A percentile compares a stretch with the other conserved stretches of the same genome.
phyloP scores from a whole-genome alignment of 2,888 invertebrate genomes.

The Tenthredo notha region DNA sequence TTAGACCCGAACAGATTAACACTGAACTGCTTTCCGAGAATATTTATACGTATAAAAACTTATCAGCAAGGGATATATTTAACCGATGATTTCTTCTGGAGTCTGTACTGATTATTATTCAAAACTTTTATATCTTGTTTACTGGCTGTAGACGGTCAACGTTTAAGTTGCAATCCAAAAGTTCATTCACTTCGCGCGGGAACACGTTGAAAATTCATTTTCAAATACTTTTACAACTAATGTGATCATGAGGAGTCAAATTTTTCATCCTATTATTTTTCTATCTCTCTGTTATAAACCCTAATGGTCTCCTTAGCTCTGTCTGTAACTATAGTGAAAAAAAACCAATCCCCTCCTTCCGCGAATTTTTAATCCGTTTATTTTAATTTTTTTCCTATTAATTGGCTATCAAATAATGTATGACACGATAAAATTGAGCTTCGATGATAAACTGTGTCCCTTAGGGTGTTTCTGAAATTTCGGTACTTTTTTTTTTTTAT shows the following conservation, averaged over 20 bases:
- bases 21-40: neutral
- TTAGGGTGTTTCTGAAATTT: neutral
- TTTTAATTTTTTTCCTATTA: neutral
- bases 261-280: neutral
- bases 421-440: neutral
- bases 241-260: neutral
- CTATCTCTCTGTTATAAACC: neutral
- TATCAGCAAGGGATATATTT: constrained; percentile 33
- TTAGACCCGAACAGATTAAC: neutral
- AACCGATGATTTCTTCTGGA: constrained; percentile 34
- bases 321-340: neutral
- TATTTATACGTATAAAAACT: neutral
- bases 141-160: constrained; percentile 18
- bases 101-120: constrained; percentile 12
- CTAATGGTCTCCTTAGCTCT: neutral
- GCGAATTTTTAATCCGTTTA: neutral
- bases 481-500: too few species aligned
- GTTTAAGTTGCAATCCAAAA: neutral
- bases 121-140: constrained; percentile 24
- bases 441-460: neutral
- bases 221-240: neutral
- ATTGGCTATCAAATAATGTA: neutral
- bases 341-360: neutral
- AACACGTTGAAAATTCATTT: neutral
- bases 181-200: neutral